Percentiles rank a stretch among this genome's conserved stretches.
Evolutionary conservation across 35 echinoderm and acorn worm genomes (phyloP).

Genomic region (Patiria miniata): DNA sequence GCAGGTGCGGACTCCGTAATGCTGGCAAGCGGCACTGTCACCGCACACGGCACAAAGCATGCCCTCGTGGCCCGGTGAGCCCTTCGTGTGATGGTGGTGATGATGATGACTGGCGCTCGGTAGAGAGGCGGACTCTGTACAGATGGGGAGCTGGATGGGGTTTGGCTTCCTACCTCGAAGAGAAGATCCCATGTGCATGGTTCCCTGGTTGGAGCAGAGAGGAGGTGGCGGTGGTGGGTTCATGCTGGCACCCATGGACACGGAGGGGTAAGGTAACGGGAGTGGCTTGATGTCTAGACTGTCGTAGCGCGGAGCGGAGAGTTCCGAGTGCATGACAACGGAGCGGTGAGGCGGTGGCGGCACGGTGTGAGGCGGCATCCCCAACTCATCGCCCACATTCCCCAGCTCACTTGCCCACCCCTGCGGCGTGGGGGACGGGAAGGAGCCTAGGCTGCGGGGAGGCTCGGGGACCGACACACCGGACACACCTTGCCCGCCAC

Average conservation of each 20-base stretch:
- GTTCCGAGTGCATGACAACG: slow-evolving; percentile 33
- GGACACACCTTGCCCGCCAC: neutral
- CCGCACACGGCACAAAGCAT: slow-evolving; percentile 91
- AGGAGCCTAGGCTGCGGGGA: slow-evolving; percentile 40
- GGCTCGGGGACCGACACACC: neutral
- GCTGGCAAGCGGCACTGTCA: slow-evolving; percentile 98
- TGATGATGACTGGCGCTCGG: slow-evolving; percentile 45
- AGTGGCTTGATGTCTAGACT: slow-evolving; percentile 57
- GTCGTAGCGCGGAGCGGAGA: slow-evolving; percentile 30
- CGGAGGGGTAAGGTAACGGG: slow-evolving; percentile 16
- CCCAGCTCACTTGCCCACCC: slow-evolving; percentile 42
- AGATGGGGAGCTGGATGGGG: slow-evolving; percentile 48
- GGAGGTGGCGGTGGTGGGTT: neutral
- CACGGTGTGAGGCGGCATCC: slow-evolving; percentile 54
- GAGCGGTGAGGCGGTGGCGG: slow-evolving; percentile 32
- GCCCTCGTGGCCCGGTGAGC: slow-evolving; percentile 76
- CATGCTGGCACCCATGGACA: slow-evolving; percentile 20
- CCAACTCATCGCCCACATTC: slow-evolving; percentile 37
- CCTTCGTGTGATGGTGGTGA: slow-evolving; percentile 40
- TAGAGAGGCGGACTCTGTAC: slow-evolving; percentile 16
- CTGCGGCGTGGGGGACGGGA: slow-evolving; percentile 49
- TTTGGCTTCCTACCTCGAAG: slow-evolving; percentile 13
- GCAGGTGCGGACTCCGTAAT: slow-evolving; percentile 97
- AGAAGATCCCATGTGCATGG: neutral
- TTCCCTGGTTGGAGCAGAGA: slow-evolving; percentile 10